Percentiles rank a stretch among this genome's conserved stretches.
Evolutionary conservation across 2,797 vertebrate species (phyloP).

Genomic region (Molossus alvarezi): DNA sequence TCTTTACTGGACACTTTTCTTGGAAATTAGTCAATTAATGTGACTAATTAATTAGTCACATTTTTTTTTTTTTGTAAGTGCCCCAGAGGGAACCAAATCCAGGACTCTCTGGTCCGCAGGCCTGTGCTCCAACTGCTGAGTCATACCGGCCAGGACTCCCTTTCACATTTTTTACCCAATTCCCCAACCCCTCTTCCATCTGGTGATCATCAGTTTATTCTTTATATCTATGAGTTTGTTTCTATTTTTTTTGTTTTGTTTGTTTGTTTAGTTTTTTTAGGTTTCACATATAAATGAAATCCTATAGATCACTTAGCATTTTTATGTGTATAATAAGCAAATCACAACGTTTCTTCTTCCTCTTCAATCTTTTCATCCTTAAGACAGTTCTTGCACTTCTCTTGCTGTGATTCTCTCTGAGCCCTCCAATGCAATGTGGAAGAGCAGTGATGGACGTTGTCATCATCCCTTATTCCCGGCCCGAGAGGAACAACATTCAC

Average conservation of each 20-base stretch:
- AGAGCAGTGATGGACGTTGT: neutral
- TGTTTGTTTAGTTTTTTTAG: neutral
- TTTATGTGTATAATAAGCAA: conserved; percentile 6
- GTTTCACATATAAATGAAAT: neutral
- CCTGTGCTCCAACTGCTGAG: no score
- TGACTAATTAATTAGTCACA: no score
- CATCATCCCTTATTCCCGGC: neutral
- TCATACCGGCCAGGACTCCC: neutral
- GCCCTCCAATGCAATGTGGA: neutral
- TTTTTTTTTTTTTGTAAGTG: no score
- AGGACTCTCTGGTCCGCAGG: no score
- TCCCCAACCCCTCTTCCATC: neutral
- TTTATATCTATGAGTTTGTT: neutral
- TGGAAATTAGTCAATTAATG: neutral
- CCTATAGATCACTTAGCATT: neutral
- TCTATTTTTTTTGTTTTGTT: neutral
- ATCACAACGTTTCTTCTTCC: neutral
- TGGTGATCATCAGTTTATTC: neutral
- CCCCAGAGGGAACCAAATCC: no score
- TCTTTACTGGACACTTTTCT: neutral
- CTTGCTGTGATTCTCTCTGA: neutral
- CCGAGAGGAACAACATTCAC: neutral
- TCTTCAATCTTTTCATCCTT: neutral
- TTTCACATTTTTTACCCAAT: neutral
- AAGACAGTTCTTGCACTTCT: neutral